Base-by-base conservation (phyloP, 2,888 invertebrate genomes). In the Drosophila borealis region DNA sequence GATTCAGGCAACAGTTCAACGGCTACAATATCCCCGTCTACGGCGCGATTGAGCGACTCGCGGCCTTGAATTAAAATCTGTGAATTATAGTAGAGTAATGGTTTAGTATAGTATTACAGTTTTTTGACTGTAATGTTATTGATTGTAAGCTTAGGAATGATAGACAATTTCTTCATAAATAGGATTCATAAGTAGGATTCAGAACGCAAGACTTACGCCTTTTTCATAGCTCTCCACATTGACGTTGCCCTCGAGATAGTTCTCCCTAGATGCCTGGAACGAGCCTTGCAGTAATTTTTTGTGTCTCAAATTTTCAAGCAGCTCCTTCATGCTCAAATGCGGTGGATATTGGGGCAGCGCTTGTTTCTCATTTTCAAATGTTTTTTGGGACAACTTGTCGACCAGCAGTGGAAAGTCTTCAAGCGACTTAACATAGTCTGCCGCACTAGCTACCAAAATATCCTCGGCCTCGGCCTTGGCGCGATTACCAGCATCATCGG, bases 21-120 rank as follows among this genome's bases (percentile, higher is more conserved):
- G 5, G 98, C 99, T 5, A 99, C 98, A 42, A 96, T 93, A 90
- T 99, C 99, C 5, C 98, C 98, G 91, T 99, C 97, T 0, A 99
- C 96, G 3, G 98, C 97, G 70, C 99, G 94, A 92, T 99, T 99
- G 60, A 99, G 94, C 55, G 97, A 95, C 57, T 94, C 94, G 66
- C 96, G 94, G 1, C 98, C 98, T 95, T 98, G 97, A 19, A 98
- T 94, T 8, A 98, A 93, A 70, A 98, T 94, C 96, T 96, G 79
- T 9, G 89, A 55, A 50, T 34, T 17, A 2, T 9, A 21, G 10
- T 17, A 6, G 2, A 8, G 8, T 29, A 29, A 29, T 29, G 0
- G 29, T 8, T 29, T 29, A 29, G 29, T 29, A 2, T 8, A 29
- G 2, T 2, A 29, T 29, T 25, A 6, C 6, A 25, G 1, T 25